Evolutionary conservation across 2,888 invertebrate genomes (phyloP).

Genomic region (Conops quadrifasciatus): DNA sequence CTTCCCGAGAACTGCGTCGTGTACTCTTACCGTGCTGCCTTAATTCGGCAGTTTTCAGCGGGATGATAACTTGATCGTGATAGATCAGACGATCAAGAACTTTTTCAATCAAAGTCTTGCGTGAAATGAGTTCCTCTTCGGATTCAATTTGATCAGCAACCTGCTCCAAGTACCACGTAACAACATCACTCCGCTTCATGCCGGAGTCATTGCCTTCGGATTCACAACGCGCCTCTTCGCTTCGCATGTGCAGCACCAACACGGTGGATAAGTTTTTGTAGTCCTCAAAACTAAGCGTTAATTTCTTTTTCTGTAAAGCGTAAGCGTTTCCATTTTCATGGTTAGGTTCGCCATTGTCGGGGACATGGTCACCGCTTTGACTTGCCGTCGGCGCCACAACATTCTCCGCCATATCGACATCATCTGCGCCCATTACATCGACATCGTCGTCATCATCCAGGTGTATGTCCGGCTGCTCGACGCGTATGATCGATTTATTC

Average conservation of each 20-base stretch:
- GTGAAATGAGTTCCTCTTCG: constrained; percentile 88
- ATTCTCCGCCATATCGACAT: constrained; percentile 64
- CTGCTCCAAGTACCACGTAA: constrained; percentile 93
- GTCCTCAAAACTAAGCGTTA: constrained; percentile 89
- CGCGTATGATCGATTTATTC: constrained; percentile 95
- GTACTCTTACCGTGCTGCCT: constrained; percentile 46
- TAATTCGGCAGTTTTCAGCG: constrained; percentile 58
- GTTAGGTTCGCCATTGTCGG: constrained; percentile 27
- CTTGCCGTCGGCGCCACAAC: constrained; percentile 37
- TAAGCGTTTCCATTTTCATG: constrained; percentile 11
- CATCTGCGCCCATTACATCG: constrained; percentile 66
- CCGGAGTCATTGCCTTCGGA: constrained; percentile 72
- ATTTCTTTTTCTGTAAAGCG: constrained; percentile 73
- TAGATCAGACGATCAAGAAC: constrained; percentile 91
- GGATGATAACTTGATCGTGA: constrained; percentile 68
- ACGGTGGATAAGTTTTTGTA: constrained; percentile 93
- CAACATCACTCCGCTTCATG: constrained; percentile 80
- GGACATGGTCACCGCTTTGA: background rate
- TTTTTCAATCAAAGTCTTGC: constrained; percentile 90
- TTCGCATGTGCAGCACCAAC: constrained; percentile 88
- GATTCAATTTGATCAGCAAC: constrained; percentile 87
- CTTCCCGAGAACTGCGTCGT: constrained; percentile 39
- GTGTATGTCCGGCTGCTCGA: constrained; percentile 97
- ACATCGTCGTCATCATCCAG: constrained; percentile 80
- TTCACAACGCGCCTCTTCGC: constrained; percentile 78